Evolutionary conservation across 2,888 invertebrate genomes (phyloP).

Genomic region (Archaeoteleia sp.): DNA sequence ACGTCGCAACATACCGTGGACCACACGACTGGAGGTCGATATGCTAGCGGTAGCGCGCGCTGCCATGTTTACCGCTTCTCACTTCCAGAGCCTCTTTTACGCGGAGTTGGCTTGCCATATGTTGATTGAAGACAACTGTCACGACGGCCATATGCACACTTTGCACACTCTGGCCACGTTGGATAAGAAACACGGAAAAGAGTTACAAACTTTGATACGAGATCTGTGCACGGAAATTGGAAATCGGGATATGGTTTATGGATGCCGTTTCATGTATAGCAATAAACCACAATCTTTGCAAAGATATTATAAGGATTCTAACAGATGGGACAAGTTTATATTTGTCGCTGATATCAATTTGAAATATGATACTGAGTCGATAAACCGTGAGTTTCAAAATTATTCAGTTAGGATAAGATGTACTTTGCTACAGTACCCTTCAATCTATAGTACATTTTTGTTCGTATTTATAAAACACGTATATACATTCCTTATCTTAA

Average conservation of each 20-base stretch:
- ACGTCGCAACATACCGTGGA: constrained; percentile 61
- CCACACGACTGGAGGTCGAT: constrained; percentile 74
- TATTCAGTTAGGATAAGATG: constrained; percentile 5
- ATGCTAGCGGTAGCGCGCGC: constrained; percentile 85
- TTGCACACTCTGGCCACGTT: constrained; percentile 67
- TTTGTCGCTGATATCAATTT: constrained; percentile 79
- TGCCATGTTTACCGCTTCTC: constrained; percentile 82
- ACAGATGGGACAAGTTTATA: constrained; percentile 81
- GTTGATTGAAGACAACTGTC: constrained; percentile 34
- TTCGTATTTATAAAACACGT: too few species aligned
- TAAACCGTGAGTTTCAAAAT: constrained; percentile 43
- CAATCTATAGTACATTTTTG: too few species aligned
- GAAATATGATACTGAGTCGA: constrained; percentile 67
- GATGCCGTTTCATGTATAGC: constrained; percentile 83
- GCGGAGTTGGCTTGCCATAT: constrained; percentile 79
- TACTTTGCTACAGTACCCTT: too few species aligned
- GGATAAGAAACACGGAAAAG: constrained; percentile 74
- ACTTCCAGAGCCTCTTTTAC: constrained; percentile 84
- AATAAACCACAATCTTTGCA: constrained; percentile 79
- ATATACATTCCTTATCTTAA: too few species aligned
- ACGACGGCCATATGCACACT: constrained; percentile 22
- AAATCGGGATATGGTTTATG: constrained; percentile 84
- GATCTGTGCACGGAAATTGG: constrained; percentile 83
- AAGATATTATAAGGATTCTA: constrained; percentile 81
- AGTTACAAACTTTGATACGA: constrained; percentile 78